Base-by-base conservation (phyloP, 2,113 vertebrate genomes). In the Entelurus aequoreus region DNA sequence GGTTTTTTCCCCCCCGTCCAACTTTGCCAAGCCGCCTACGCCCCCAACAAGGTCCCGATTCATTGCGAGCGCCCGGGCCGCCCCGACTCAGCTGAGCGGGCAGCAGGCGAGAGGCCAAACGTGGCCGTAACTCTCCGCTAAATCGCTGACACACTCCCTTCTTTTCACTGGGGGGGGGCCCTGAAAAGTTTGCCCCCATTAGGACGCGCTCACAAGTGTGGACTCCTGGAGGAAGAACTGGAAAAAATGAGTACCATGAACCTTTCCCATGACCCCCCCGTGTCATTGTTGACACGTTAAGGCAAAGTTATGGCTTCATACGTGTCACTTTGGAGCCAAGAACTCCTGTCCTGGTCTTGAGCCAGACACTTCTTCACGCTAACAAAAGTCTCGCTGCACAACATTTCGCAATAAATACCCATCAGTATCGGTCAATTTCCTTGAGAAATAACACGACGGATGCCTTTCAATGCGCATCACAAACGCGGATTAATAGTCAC, bases 101-200 rank as follows among this genome's bases (percentile, higher is more conserved):
- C 13, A 46, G 59, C 51, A 19, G 77, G 78, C 71, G 15, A 6
- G 53, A 62, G 44, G 80, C 73, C 83, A 84, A 76, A 74, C 56
- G 44, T 1, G 62, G 65, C 80, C 61, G 63, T 54, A 40, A 63
- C 63, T 42, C 48, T 55, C 63, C 0, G 19, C 47, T 70, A 80
- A 84, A 83, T 69, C 7, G 80, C 86, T 84, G 84, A 88, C 83
- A 83, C 80, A 72, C 77, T 84, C 78, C 78, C 77, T 85, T 84
- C 66, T 72, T 80, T 85, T 86, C 78, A 80, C 55, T 72, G 63
- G 64, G 62, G 66, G 4, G 75, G 53, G 58, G 69, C 75, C 65
- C 69, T 69, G 66, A 75, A 63, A 65, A 56, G 40, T 11, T 10
- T 16, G 2, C 35, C 67, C 56, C 56, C 71, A 79, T 79, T 79